Evolutionary conservation across 2,113 vertebrate species (phyloP), one percentile per base, ranked within the genome.

Genomic region (Misgurnus anguillicaudatus): DNA sequence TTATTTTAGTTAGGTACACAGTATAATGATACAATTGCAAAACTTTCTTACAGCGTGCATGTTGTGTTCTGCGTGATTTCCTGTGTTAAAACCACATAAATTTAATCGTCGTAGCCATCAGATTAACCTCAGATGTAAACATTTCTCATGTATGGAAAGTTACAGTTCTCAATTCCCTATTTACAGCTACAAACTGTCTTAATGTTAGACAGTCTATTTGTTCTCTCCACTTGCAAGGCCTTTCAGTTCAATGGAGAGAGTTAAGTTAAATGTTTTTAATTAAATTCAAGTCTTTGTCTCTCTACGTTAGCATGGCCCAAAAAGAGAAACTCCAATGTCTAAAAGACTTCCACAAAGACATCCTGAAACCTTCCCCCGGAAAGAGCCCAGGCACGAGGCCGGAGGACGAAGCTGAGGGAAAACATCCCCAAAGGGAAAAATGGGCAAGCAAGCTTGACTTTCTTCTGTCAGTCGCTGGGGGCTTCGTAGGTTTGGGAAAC

Each of bases 401-500:
- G 0, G 98, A 99, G 87, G 98, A 99, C 0, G 98, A 99, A 88
- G 97, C 98, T 0, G 97, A 99, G 78, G 98, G 98, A 3, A 99
- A 99, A 60, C 95, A 95, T 0, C 95, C 96, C 0, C 96, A 98
- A 90, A 85, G 97, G 58, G 97, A 99, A 92, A 99, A 99, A 90
- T 99, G 98, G 98, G 93, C 96, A 6, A 99, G 94, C 93, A 99
- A 97, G 92, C 93, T 99, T 84, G 98, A 99, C 94, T 99, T 99
- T 90, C 91, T 99, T 89, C 94, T 99, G 62, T 99, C 98, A 0
- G 98, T 99, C 77, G 98, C 98, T 0, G 98, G 98, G 0, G 98
- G 98, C 53, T 99, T 99, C 51, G 97, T 99, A 17, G 98, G 98
- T 67, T 94, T 99, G 84, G 98, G 98, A 88, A 99, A 99, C 0